Percentiles rank a stretch among this genome's conserved stretches.
Conservation (phyloP, 1,140 invertebrate genomes). For the Zaprionus ghesquierei region DNA sequence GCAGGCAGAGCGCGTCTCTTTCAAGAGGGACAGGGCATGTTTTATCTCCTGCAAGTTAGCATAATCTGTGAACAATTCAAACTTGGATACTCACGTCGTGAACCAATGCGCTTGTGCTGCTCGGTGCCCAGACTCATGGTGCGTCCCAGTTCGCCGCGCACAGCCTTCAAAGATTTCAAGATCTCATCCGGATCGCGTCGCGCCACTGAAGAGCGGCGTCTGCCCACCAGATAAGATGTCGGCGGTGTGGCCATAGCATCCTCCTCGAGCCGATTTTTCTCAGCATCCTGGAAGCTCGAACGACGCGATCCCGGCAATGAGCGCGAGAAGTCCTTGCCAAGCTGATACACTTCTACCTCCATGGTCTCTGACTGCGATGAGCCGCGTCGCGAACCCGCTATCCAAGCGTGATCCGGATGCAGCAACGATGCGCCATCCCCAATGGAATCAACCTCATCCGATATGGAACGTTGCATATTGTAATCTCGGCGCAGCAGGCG, state of each 20-base stretch:
- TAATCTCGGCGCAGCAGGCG: constrained; percentile 87
- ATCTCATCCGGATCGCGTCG: constrained; percentile 92
- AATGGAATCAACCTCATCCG: constrained; percentile 89
- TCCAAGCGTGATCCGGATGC: constrained; percentile 93
- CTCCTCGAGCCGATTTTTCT: constrained; percentile 83
- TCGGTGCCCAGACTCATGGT: constrained; percentile 89
- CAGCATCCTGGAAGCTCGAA: constrained; percentile 90
- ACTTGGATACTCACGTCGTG: constrained; percentile 85
- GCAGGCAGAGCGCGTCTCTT: neutral
- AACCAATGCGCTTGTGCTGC: constrained; percentile 83
- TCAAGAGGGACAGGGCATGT: neutral
- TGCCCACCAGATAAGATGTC: constrained; percentile 86
- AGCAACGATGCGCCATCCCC: constrained; percentile 88
- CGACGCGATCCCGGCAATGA: constrained; percentile 92
- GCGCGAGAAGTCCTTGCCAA: constrained; percentile 92
- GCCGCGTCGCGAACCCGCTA: constrained; percentile 89
- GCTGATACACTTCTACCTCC: constrained; percentile 92
- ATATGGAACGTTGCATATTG: constrained; percentile 87
- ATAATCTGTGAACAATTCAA: constrained; percentile 1
- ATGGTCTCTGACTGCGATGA: constrained; percentile 93
- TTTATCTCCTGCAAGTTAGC: neutral
- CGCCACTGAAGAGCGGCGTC: constrained; percentile 90
- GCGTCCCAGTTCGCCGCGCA: constrained; percentile 90
- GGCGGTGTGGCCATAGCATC: constrained; percentile 84
- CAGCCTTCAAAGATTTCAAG: constrained; percentile 89